Evolutionary conservation across 1,140 invertebrate genomes (phyloP), one percentile per base, ranked within the genome.

Genomic region (Meteorus sp.): DNA sequence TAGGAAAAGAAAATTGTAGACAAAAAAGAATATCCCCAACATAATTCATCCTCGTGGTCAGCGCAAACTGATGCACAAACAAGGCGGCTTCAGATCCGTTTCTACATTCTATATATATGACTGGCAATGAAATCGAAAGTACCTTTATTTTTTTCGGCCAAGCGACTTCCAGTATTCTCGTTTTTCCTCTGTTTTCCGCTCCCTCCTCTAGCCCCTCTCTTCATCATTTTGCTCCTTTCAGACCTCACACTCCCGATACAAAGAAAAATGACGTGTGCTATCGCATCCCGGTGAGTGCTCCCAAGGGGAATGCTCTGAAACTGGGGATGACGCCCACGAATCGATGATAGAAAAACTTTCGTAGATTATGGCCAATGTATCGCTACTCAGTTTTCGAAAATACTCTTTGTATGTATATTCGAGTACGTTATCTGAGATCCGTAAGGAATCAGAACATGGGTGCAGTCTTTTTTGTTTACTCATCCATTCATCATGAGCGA

Each of bases 321-420:
- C n/a, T n/a, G 27, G 43, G 59, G 47, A 25, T 56, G n/a, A n/a
- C n/a, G n/a, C n/a, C n/a, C n/a, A n/a, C 11, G 60, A 64, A 62
- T 72, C 69, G 69, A 73, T 73, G 71, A 73, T 74, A 65, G 73
- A 73, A 69, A 73, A 75, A 73, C 59, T 75, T 73, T 69, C 63
- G 52, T 65, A 69, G 68, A 72, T 73, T 71, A 59, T 56, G 54
- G 56, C 57, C n/a, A 63, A 65, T 59, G 63, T 67, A 61, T 70
- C 64, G 64, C 60, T 63, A 39, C 64, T 27, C 59, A 59, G 31
- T 11, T 33, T 20, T 13, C 43, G 4, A 11, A 25, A 15, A 22
- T 19, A 23, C 27, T 53, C 15, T 15, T 41, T 22, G 37, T 33
- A 17, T 9, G 27, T 17, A 35, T 54, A 45, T 15, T 29, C 23